Conservation (phyloP, 2,797 vertebrate species). For the Alectoris magna region DNA sequence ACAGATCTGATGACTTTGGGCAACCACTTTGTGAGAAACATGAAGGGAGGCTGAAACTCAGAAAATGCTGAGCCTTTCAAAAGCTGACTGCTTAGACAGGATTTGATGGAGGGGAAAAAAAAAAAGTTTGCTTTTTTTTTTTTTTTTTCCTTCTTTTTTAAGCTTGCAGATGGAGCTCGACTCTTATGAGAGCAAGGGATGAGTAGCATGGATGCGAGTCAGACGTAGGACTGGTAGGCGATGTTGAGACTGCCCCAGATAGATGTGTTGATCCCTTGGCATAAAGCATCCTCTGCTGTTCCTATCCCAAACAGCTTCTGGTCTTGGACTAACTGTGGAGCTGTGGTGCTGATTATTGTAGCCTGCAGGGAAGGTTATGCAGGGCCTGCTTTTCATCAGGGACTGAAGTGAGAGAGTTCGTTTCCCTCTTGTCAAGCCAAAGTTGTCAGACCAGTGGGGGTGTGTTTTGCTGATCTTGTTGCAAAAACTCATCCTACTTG, state of each 20-base stretch:
- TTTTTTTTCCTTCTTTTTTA: slow-evolving; percentile 19
- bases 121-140: neutral
- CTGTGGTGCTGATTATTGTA: slow-evolving; percentile 19
- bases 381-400: slow-evolving; percentile 8
- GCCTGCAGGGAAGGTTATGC: neutral
- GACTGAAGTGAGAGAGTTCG: neutral
- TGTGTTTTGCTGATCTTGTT: slow-evolving; percentile 14
- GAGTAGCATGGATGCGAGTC: slow-evolving; percentile 26
- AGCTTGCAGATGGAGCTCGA: slow-evolving; percentile 52
- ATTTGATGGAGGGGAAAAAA: neutral
- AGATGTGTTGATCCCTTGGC: slow-evolving; percentile 59
- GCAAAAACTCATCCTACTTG: neutral
- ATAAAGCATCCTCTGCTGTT: slow-evolving; percentile 48
- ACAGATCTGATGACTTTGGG: slow-evolving; percentile 17
- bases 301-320: slow-evolving; percentile 36
- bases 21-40: slow-evolving; percentile 8
- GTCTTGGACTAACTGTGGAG: slow-evolving; percentile 38
- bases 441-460: neutral
- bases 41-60: slow-evolving; percentile 4
- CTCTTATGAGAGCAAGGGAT: neutral
- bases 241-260: slow-evolving; percentile 66
- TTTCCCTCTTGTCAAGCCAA: neutral
- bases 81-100: slow-evolving; percentile 21
- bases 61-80: slow-evolving; percentile 51
- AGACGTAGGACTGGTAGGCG: slow-evolving; percentile 59